Conservation (phyloP, 2,113 vertebrate genomes). For the Oryzias melastigma region DNA sequence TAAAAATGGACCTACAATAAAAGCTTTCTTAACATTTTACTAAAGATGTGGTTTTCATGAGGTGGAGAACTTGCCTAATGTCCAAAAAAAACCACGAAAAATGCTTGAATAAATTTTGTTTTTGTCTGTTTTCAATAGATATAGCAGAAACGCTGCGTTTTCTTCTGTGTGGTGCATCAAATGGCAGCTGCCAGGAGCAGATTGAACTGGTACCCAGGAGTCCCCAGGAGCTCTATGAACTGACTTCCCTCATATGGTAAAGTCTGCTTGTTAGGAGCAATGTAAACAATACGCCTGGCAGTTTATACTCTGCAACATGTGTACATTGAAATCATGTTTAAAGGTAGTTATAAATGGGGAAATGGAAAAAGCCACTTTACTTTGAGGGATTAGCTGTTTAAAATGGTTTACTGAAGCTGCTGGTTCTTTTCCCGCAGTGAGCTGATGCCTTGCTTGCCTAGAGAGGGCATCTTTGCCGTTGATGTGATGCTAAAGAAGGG, state of each 20-base stretch:
- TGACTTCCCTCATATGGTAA: conserved; percentile 98
- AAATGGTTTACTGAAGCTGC: background rate
- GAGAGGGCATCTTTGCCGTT: conserved; percentile 98
- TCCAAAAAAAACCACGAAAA: no score
- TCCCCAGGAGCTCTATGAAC: conserved; percentile 97
- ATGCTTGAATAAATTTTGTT: conserved; percentile 8
- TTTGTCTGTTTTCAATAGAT: conserved; percentile 72
- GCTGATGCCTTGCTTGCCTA: conserved; percentile 97
- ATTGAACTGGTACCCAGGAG: conserved; percentile 97
- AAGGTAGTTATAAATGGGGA: background rate
- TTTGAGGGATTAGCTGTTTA: background rate
- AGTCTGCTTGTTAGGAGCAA: background rate
- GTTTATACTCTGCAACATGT: no score
- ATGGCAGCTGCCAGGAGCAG: conserved; percentile 97
- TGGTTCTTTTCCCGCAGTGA: conserved; percentile 76
- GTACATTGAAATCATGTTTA: background rate
- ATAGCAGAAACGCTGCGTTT: conserved; percentile 98
- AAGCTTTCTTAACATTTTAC: no score
- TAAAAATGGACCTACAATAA: no score
- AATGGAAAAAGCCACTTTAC: background rate
- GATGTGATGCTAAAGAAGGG: conserved; percentile 98
- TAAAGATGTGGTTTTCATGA: no score
- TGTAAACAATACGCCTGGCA: background rate
- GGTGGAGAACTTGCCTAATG: no score
- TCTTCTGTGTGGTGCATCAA: conserved; percentile 94